These are phyloP conservation scores for Gnathochromis pfefferi DNA, from an alignment of 2,113 vertebrate genomes.

Conservation along the genomic window DNA sequence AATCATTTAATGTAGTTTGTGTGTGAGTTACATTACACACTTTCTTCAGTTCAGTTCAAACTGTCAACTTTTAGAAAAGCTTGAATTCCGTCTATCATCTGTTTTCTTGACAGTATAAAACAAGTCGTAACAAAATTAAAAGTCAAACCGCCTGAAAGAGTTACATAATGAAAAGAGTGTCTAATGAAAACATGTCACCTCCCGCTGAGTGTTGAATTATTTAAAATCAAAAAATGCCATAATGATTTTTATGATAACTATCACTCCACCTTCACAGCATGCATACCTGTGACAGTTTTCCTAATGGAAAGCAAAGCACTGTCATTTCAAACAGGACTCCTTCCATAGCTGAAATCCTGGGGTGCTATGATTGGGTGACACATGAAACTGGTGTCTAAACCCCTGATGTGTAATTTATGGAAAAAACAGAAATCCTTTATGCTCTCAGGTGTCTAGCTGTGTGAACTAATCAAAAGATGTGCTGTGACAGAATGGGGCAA, in stretches of 20 bases:
- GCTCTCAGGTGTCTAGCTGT: constrained; percentile 32
- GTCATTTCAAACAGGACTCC: constrained; percentile 16
- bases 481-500: constrained; percentile 13
- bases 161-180: background rate
- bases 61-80: background rate
- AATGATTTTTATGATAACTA: constrained; percentile 10
- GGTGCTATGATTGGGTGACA: constrained; percentile 18
- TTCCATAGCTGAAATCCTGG: background rate
- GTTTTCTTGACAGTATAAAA: background rate
- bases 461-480: constrained; percentile 56
- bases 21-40: background rate
- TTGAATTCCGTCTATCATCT: background rate
- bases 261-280: background rate
- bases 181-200: background rate
- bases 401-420: constrained; percentile 49
- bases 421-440: constrained; percentile 25
- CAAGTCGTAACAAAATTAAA: background rate
- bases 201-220: background rate
- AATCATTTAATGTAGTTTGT: background rate
- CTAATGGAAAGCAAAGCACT: background rate
- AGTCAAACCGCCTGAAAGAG: background rate
- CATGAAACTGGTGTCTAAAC: constrained; percentile 22
- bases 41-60: background rate
- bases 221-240: constrained; percentile 7
- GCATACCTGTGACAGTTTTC: background rate